Percentiles rank a stretch among this genome's conserved stretches.
phyloP scores from a whole-genome alignment of 2,888 invertebrate species.

The Aplocera efformata region DNA sequence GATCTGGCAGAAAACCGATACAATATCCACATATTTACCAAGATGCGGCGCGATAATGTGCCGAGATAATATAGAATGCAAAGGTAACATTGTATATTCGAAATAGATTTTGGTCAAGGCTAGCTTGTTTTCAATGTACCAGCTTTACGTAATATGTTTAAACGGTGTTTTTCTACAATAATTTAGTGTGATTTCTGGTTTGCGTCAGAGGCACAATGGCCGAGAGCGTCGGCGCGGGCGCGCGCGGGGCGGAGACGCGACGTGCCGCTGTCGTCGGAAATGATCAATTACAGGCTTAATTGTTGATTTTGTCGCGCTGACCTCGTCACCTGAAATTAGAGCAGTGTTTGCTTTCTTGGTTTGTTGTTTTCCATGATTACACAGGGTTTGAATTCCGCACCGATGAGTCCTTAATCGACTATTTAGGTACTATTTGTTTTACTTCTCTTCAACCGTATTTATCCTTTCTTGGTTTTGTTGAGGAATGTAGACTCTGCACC shows the following conservation, averaged over 20 bases:
- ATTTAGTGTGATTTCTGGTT: constrained; percentile 13
- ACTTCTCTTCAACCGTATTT: too few relatives aligned
- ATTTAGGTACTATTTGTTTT: too few relatives aligned
- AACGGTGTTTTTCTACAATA: constrained; percentile 13
- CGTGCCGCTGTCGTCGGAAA: constrained; percentile 8
- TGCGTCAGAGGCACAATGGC: constrained; percentile 6
- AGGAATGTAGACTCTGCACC: too few relatives aligned
- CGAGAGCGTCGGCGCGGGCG: background rate
- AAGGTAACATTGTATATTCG: constrained; percentile 12
- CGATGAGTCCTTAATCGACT: too few relatives aligned
- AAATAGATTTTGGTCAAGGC: constrained; percentile 30
- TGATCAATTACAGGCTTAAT: constrained; percentile 14
- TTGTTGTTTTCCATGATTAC: too few relatives aligned
- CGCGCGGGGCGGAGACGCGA: background rate
- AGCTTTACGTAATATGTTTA: constrained; percentile 16
- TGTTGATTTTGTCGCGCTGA: constrained; percentile 9
- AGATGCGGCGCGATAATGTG: constrained; percentile 16
- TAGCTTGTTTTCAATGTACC: constrained; percentile 24
- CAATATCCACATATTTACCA: background rate
- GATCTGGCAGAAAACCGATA: too few relatives aligned
- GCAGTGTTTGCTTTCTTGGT: too few relatives aligned
- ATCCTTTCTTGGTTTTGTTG: too few relatives aligned
- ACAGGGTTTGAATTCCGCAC: too few relatives aligned
- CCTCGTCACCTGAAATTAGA: constrained; percentile 1
- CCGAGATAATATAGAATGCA: constrained; percentile 17